Conservation (phyloP, 2,888 invertebrate species). For the Galeruca laticollis region DNA sequence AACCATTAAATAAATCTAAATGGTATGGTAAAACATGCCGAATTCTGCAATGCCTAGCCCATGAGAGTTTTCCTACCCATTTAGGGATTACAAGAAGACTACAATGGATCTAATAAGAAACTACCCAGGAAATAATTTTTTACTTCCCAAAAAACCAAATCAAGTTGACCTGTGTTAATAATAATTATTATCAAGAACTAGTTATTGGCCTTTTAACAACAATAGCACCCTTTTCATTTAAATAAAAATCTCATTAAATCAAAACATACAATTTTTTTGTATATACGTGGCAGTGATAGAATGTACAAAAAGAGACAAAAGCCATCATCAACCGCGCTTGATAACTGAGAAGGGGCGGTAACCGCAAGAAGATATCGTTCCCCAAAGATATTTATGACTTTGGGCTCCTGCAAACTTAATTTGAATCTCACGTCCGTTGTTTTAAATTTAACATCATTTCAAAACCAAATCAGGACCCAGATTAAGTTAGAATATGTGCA, state of each 20-base stretch:
- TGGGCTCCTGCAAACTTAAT: constrained; percentile 44
- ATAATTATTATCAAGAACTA: no score
- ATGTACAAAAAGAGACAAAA: constrained; percentile 42
- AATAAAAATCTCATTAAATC: constrained; percentile 13
- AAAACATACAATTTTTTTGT: constrained; percentile 50
- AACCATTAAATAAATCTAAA: no score
- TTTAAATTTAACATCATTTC: constrained; percentile 29
- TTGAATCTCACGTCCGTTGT: constrained; percentile 39
- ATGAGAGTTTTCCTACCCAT: no score
- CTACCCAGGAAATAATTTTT: no score
- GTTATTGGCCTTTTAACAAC: no score
- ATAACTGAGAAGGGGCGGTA: constrained; percentile 52
- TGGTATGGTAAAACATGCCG: no score
- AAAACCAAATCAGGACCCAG: constrained; percentile 30
- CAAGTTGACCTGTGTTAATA: no score
- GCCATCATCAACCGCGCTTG: constrained; percentile 48
- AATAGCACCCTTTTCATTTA: no score
- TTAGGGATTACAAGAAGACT: no score
- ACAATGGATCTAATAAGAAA: no score
- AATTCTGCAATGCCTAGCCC: no score
- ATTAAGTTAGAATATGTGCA: constrained; percentile 30
- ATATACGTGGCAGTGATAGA: constrained; percentile 47
- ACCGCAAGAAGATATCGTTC: constrained; percentile 52
- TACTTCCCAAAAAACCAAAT: no score
- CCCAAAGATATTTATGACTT: constrained; percentile 50